Percentiles rank a stretch among this genome's conserved stretches.
These are phyloP conservation scores for Archips crataeganus DNA, from an alignment of 2,888 invertebrate species.

Conservation along the genomic window DNA sequence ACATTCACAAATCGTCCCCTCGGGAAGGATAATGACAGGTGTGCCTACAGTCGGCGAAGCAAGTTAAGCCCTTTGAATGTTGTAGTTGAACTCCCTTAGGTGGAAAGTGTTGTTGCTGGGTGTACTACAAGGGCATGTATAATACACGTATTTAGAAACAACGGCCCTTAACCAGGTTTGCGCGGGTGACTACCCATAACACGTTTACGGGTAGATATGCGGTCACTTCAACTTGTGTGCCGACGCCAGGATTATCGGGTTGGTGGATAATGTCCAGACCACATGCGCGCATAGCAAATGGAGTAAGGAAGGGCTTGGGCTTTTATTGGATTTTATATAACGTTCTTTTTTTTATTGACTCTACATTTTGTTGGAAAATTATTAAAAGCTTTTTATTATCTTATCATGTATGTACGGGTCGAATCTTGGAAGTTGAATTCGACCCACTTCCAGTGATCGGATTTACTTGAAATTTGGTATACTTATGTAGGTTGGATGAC, in stretches of 20 bases:
- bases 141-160: slow-evolving; percentile 33
- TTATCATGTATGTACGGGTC: too few species aligned
- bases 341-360: too few species aligned
- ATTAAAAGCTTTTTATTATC: too few species aligned
- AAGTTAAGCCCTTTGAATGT: slow-evolving; percentile 10
- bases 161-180: slow-evolving; percentile 33
- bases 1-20: slow-evolving; percentile 34
- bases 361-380: too few species aligned
- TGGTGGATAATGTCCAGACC: not conserved
- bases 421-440: too few species aligned
- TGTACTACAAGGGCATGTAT: slow-evolving; percentile 22
- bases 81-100: slow-evolving; percentile 5
- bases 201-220: slow-evolving; percentile 31
- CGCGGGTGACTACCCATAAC: slow-evolving; percentile 29
- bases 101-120: slow-evolving; percentile 13
- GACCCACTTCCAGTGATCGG: too few species aligned
- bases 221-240: slow-evolving; percentile 22
- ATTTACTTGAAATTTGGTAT: too few species aligned
- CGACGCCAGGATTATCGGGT: not conserved
- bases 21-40: slow-evolving; percentile 35
- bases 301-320: not conserved
- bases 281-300: slow-evolving; percentile 7
- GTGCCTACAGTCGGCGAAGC: slow-evolving; percentile 27
- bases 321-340: not conserved
- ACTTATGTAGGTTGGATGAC: too few species aligned